These are phyloP conservation scores for Amblyopsis rosae DNA, from an alignment of 2,113 vertebrate species.

Conservation along the genomic window DNA sequence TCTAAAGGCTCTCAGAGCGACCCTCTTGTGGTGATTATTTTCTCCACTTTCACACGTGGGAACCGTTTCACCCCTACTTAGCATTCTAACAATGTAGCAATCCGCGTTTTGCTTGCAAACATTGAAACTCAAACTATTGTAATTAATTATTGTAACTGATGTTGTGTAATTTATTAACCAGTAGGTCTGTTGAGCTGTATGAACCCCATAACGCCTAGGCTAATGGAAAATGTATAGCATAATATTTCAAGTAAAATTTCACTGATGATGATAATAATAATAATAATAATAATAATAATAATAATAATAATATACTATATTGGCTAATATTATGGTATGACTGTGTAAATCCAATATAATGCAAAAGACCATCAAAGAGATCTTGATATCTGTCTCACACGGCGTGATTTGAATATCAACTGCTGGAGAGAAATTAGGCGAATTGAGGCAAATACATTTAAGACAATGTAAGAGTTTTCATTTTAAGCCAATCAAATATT, in stretches of 20 bases:
- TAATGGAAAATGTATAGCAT: background rate
- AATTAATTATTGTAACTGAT: background rate
- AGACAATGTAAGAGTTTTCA: too few species aligned
- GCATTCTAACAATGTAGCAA: slow-evolving; percentile 71
- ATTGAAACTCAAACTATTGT: slow-evolving; percentile 61
- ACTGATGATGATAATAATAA: slow-evolving; percentile 4
- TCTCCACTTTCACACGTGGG: slow-evolving; percentile 69
- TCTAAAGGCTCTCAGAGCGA: slow-evolving; percentile 9
- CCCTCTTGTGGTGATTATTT: slow-evolving; percentile 57
- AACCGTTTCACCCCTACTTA: slow-evolving; percentile 73
- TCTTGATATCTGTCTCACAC: background rate
- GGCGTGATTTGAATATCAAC: slow-evolving; percentile 18
- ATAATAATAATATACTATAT: background rate
- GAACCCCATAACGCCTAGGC: background rate
- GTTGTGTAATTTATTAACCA: slow-evolving; percentile 29
- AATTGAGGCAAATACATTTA: background rate
- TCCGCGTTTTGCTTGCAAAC: slow-evolving; percentile 58
- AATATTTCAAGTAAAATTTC: background rate
- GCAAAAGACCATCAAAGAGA: slow-evolving; percentile 3
- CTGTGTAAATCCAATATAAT: background rate
- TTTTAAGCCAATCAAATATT: too few species aligned
- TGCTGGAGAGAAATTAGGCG: slow-evolving; percentile 3
- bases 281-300: slow-evolving; percentile 16
- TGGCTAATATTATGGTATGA: background rate
- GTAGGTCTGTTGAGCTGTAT: slow-evolving; percentile 2